Conservation (phyloP, 92 coral and sea anemone species). For the Metridium senile region DNA sequence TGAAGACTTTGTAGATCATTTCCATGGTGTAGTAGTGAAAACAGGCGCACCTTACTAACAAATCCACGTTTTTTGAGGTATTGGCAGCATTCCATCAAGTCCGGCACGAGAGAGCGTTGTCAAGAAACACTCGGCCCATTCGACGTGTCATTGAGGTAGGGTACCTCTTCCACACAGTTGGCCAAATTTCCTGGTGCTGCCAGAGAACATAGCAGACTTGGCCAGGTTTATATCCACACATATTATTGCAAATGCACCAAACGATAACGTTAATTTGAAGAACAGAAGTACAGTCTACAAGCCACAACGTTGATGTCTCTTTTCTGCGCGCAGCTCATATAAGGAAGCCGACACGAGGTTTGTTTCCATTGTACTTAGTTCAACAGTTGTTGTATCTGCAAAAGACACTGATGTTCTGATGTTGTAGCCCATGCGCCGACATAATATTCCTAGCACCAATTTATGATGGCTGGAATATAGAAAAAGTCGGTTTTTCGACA, state of each 20-base stretch:
- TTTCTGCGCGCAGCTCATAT: too few species aligned
- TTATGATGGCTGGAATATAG: too few species aligned
- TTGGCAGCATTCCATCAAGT: constrained; percentile 48
- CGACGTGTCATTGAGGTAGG: constrained; percentile 55
- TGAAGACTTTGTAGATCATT: constrained; percentile 43
- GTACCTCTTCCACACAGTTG: constrained; percentile 63
- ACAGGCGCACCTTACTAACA: constrained; percentile 59
- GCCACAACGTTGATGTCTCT: too few species aligned
- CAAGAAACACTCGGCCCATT: constrained; percentile 43
- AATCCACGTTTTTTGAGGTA: constrained; percentile 54
- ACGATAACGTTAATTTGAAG: constrained; percentile 44
- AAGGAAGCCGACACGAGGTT: too few species aligned
- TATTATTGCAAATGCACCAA: constrained; percentile 46
- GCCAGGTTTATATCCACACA: constrained; percentile 55
- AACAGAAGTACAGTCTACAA: too few species aligned
- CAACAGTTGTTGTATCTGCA: too few species aligned
- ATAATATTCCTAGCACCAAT: too few species aligned
- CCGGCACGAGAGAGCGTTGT: constrained; percentile 55
- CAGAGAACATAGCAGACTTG: constrained; percentile 70
- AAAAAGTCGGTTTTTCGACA: too few species aligned
- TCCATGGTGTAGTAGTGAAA: constrained; percentile 35
- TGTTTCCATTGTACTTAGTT: too few species aligned
- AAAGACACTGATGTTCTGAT: too few species aligned
- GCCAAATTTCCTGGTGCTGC: constrained; percentile 57
- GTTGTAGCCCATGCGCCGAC: too few species aligned